A percentile compares a stretch with the other conserved stretches of the same genome.
phyloP scores from a whole-genome alignment of 2,797 vertebrate species.

The Oreortyx pictus region DNA sequence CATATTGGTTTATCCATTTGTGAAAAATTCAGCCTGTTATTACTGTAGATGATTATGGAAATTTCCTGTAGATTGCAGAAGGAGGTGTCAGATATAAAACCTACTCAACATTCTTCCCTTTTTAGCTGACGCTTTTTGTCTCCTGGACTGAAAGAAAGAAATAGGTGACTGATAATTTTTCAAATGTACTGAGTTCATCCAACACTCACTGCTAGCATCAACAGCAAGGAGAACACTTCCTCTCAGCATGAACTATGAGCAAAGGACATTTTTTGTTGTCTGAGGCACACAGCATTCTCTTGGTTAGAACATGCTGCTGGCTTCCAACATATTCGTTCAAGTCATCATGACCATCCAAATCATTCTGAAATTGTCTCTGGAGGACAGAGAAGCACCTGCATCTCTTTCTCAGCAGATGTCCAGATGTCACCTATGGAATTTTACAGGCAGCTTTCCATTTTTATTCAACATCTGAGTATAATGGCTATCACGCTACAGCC shows the following conservation, averaged over 20 bases:
- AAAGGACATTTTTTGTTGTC: background rate
- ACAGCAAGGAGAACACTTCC: background rate
- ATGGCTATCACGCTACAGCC: background rate
- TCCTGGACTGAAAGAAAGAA: background rate
- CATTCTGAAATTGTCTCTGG: background rate
- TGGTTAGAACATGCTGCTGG: background rate
- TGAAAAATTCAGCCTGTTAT: constrained; percentile 25
- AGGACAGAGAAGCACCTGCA: background rate
- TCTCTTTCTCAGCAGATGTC: background rate
- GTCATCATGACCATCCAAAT: background rate
- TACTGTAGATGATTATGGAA: background rate
- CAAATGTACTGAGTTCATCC: background rate
- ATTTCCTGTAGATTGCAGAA: constrained; percentile 16
- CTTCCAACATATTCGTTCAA: background rate
- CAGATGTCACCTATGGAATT: background rate
- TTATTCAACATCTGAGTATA: background rate
- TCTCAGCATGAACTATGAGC: background rate
- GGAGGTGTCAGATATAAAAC: background rate
- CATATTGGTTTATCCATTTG: background rate
- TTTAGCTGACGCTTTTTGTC: background rate
- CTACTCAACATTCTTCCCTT: background rate
- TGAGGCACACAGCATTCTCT: background rate
- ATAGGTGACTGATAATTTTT: background rate
- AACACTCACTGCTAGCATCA: background rate
- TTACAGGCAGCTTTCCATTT: background rate